phyloP scores from a whole-genome alignment of 2,797 vertebrate species.

The Coccyzus lansbergi region DNA sequence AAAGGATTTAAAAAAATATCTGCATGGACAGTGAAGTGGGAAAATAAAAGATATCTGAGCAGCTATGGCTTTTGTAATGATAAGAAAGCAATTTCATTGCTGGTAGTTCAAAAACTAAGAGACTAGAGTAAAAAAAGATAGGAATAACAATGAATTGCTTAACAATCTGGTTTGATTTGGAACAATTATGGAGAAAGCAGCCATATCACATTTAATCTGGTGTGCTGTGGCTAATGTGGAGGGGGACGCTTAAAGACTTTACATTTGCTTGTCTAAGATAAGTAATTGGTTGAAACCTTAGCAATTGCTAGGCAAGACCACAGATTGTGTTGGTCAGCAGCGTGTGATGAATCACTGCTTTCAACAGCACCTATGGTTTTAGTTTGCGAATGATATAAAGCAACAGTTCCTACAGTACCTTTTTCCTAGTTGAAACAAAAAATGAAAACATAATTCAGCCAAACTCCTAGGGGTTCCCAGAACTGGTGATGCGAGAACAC shows the following conservation, averaged over 20 bases:
- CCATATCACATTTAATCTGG: background rate
- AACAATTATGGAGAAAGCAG: background rate
- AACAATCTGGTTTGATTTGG: background rate
- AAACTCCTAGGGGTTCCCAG: background rate
- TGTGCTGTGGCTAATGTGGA: fast-evolving
- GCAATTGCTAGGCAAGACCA: background rate
- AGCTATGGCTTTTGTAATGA: background rate
- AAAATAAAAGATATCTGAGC: background rate
- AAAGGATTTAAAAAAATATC: background rate
- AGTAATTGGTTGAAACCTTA: background rate
- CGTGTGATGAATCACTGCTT: background rate
- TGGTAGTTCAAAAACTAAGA: background rate
- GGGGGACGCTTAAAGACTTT: background rate
- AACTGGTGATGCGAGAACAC: background rate
- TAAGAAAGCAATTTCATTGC: background rate
- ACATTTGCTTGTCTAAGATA: background rate
- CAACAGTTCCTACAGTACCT: background rate
- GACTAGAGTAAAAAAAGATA: background rate
- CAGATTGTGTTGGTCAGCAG: background rate
- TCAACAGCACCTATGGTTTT: background rate
- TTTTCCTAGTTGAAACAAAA: background rate
- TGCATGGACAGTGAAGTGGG: background rate
- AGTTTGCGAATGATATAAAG: background rate
- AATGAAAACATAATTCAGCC: background rate
- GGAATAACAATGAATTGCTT: background rate